Base-by-base conservation (phyloP, 2,888 invertebrate genomes). In the Corbicula japonica region DNA sequence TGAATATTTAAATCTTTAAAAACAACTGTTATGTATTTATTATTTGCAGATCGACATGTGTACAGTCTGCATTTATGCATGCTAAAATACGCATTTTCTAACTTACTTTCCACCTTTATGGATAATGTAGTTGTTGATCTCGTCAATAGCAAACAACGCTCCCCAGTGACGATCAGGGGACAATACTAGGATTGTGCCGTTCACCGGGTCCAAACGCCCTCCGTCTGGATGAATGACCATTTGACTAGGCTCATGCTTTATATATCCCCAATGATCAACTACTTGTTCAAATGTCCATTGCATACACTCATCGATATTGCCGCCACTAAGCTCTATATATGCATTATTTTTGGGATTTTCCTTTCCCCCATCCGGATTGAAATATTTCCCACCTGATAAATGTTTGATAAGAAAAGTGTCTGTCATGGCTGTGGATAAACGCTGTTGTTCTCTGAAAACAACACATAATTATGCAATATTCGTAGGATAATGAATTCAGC, bases 21-120 rank as follows among this genome's bases (percentile, higher is more conserved):
- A n/a, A n/a, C n/a, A n/a, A n/a, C n/a, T n/a, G n/a, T n/a, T n/a
- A n/a, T n/a, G n/a, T n/a, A n/a, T n/a, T n/a, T n/a, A n/a, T n/a
- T n/a, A n/a, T n/a, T n/a, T n/a, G n/a, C n/a, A n/a, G n/a, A n/a
- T n/a, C n/a, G n/a, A n/a, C n/a, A n/a, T n/a, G n/a, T n/a, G n/a
- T n/a, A n/a, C n/a, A n/a, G n/a, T n/a, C n/a, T n/a, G n/a, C n/a
- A n/a, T n/a, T n/a, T n/a, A n/a, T n/a, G n/a, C n/a, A n/a, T n/a
- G n/a, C n/a, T n/a, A n/a, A n/a, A n/a, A n/a, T n/a, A n/a, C n/a
- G n/a, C n/a, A n/a, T n/a, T n/a, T n/a, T n/a, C n/a, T n/a, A 30
- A 54, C 54, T 15, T 28, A 72, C 56, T 32, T 72, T 15, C 72
- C 63, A 6, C 72, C 63, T 21, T 56, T 60, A 63, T 72, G 72